Conservation (phyloP, 2,797 vertebrate genomes). For the Sciurus carolinensis region DNA sequence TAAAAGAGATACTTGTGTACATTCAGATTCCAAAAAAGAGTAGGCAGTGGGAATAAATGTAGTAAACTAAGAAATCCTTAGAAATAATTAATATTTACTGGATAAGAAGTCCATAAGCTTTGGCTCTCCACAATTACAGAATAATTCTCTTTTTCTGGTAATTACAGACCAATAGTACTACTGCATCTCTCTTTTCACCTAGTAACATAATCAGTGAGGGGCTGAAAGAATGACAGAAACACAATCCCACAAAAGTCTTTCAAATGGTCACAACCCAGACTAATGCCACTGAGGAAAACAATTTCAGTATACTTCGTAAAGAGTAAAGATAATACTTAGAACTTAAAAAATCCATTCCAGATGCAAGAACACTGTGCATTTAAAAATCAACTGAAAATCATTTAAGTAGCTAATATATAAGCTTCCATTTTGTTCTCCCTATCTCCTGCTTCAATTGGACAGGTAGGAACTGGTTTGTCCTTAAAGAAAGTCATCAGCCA, state of each 20-base stretch:
- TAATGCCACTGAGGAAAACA: not conserved
- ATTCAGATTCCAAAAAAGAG: slow-evolving; percentile 42
- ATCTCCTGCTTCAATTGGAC: not conserved
- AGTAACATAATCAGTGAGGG: not conserved
- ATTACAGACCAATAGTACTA: not conserved
- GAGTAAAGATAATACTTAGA: slow-evolving; percentile 12
- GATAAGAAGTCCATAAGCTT: not conserved
- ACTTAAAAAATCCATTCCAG: slow-evolving; percentile 1
- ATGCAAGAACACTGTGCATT: not conserved
- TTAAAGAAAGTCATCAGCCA: slow-evolving; percentile 37
- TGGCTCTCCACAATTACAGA: not conserved
- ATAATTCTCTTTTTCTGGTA: slow-evolving; percentile 16
- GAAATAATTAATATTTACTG: slow-evolving; percentile 1
- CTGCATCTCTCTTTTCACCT: not conserved
- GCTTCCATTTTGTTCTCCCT: not conserved
- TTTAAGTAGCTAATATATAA: not conserved
- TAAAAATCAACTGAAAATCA: slow-evolving; percentile 42
- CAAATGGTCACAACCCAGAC: slow-evolving; percentile 4
- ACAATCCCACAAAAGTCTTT: slow-evolving; percentile 6
- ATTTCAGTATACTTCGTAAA: not conserved
- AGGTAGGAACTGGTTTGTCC: not conserved
- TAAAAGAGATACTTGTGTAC: not conserved
- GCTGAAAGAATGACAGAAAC: not conserved
- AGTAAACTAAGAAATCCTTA: slow-evolving; percentile 32
- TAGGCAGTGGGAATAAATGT: not conserved